Base-by-base conservation (phyloP, 2,888 invertebrate genomes). In the Drosophila neotestacea region DNA sequence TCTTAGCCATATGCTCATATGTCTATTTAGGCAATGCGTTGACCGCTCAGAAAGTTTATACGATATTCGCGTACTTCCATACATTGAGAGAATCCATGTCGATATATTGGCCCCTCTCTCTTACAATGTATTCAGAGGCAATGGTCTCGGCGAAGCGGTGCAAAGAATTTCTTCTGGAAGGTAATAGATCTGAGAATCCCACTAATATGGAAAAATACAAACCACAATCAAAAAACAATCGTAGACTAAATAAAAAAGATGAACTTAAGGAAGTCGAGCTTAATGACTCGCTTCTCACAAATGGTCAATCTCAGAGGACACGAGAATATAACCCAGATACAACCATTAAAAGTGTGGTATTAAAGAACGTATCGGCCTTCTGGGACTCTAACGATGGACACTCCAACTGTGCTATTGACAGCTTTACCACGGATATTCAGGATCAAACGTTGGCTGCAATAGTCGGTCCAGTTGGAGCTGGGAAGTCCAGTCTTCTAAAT, bases 1-100 rank as follows among this genome's bases (percentile, higher is more conserved):
- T 97, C 75, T 92, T 96, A 0, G 96, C 96, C 1, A 94, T 98
- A 16, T 93, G 96, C 7, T 94, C 95, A 0, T 96, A 95, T 88
- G 94, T 95, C 2, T 93, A 95, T 0, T 92, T 94, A 30, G 95
- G 95, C 0, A 94, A 96, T 83, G 74, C 81, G 0, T 92, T 97
- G 3, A 96, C 95, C 0, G 95, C 97, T 0, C 95, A 96, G 59
- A 95, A 95, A 90, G 94, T 96, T 0, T 97, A 96, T 90, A 96
- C 96, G 6, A 94, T 96, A 38, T 95, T 96, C 32, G 95, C 97
- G 0, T 95, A 97, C 79, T 97, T 96, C 89, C 97, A 96, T 81
- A 95, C 96, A 66, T 92, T 97, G 4, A 95, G 96, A 46, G 95
- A 96, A 63, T 95, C 95, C 0, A 94, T 97, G 92, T 96, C 96